A percentile compares a stretch with the other conserved stretches of the same genome.
These are phyloP conservation scores for Apeltes quadracus DNA, from an alignment of 2,113 vertebrate species.

Conservation along the genomic window DNA sequence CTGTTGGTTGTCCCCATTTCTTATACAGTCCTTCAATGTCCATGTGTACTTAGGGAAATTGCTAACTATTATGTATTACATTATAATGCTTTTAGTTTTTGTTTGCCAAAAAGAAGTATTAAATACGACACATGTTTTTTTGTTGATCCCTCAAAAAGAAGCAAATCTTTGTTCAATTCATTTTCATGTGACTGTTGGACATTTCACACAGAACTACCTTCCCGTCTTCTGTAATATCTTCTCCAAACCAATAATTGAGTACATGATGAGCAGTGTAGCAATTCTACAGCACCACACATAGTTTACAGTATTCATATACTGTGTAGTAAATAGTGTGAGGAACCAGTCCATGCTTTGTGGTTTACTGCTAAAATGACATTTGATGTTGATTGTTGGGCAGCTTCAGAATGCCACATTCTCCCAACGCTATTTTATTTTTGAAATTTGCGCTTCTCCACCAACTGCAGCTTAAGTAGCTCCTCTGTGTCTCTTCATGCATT, in stretches of 20 bases:
- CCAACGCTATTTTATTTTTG: not conserved
- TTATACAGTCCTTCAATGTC: no score
- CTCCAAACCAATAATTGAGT: not conserved
- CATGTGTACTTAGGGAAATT: not conserved
- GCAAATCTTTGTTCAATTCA: not conserved
- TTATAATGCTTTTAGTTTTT: not conserved
- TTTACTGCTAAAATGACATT: not conserved
- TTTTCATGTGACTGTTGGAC: not conserved
- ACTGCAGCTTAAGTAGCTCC: not conserved
- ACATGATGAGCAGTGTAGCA: not conserved
- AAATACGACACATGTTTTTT: not conserved
- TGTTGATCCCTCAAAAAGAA: not conserved
- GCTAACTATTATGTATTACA: not conserved
- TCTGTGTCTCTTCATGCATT: not conserved
- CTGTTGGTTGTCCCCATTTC: no score
- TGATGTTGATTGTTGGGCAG: not conserved
- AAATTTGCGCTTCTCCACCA: no score
- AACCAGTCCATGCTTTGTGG: not conserved
- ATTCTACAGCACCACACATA: not conserved
- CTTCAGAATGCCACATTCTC: not conserved
- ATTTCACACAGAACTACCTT: not conserved
- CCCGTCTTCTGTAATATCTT: no score
- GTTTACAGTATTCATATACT: not conserved
- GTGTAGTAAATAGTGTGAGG: not conserved
- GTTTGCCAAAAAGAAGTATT: not conserved